Conservation (phyloP, 2,888 invertebrate species). For the Spodoptera picta region DNA sequence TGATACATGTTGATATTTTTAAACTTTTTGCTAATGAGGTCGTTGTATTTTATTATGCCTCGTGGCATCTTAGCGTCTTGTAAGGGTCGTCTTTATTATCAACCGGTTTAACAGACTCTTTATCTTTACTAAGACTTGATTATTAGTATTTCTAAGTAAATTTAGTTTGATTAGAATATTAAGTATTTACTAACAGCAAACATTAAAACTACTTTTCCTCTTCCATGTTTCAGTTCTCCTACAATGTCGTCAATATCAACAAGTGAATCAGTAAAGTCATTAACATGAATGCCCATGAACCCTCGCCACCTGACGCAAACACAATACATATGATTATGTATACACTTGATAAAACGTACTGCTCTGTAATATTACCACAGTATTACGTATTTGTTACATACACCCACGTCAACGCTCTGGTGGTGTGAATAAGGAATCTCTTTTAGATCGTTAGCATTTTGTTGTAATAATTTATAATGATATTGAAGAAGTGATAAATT, state of each 20-base stretch:
- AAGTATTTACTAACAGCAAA: too few species aligned
- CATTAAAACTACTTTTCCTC: too few species aligned
- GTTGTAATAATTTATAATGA: neutral
- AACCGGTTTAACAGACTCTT: neutral
- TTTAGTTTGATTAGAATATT: too few species aligned
- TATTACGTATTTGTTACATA: constrained; percentile 44
- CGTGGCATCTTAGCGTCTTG: neutral
- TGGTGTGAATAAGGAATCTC: constrained; percentile 10
- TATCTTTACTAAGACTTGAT: too few species aligned
- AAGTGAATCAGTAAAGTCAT: neutral
- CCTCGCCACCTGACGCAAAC: constrained; percentile 8
- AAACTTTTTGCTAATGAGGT: neutral
- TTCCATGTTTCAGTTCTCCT: too few species aligned
- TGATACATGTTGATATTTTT: neutral
- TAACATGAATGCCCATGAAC: constrained; percentile 1
- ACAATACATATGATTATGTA: constrained; percentile 5
- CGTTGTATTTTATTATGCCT: neutral
- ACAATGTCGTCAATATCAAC: too few species aligned
- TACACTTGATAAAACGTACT: constrained; percentile 32
- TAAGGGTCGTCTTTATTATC: too few species aligned
- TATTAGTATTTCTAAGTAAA: neutral
- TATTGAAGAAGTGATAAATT: constrained; percentile 1
- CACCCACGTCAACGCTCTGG: constrained; percentile 25
- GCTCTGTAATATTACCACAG: constrained; percentile 37
- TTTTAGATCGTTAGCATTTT: constrained; percentile 1